Conservation (phyloP, 2,888 invertebrate genomes). For the Campopleginae sp. region DNA sequence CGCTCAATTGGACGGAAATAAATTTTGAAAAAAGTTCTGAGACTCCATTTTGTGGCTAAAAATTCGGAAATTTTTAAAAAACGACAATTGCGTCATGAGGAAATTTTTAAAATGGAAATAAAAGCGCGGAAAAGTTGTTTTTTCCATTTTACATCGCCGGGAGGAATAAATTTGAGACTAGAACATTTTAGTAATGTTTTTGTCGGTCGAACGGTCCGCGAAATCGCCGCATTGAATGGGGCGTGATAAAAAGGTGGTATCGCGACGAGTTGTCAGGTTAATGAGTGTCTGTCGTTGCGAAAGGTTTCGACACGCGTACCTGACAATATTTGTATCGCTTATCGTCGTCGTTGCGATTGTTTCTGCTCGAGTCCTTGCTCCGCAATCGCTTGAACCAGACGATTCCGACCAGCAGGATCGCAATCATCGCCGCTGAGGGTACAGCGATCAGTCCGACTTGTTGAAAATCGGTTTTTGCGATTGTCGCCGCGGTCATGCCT, state of each 20-base stretch:
- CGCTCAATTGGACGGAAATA: neutral
- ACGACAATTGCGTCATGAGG: neutral
- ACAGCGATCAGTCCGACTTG: constrained; percentile 64
- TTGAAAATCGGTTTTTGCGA: constrained; percentile 3
- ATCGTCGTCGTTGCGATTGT: constrained; percentile 55
- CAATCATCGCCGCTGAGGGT: constrained; percentile 47
- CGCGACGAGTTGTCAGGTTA: neutral
- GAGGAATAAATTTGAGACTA: too few relatives aligned
- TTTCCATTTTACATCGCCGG: neutral
- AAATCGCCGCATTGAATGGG: neutral
- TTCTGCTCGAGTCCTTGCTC: constrained; percentile 51
- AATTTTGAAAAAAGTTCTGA: neutral
- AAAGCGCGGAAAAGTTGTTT: neutral
- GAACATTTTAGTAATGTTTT: too few relatives aligned
- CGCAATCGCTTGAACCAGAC: constrained; percentile 43
- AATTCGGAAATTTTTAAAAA: neutral
- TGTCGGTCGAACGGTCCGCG: neutral
- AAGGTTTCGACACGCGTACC: constrained; percentile 50
- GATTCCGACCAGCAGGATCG: constrained; percentile 49
- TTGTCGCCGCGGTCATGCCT: constrained; percentile 7
- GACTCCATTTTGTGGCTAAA: neutral
- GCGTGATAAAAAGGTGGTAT: neutral
- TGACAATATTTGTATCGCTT: constrained; percentile 68
- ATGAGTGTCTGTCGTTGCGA: neutral
- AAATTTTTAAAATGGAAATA: neutral